Evolutionary conservation across 1,140 invertebrate genomes (phyloP).

Genomic region (Hesperophylax magnus): DNA sequence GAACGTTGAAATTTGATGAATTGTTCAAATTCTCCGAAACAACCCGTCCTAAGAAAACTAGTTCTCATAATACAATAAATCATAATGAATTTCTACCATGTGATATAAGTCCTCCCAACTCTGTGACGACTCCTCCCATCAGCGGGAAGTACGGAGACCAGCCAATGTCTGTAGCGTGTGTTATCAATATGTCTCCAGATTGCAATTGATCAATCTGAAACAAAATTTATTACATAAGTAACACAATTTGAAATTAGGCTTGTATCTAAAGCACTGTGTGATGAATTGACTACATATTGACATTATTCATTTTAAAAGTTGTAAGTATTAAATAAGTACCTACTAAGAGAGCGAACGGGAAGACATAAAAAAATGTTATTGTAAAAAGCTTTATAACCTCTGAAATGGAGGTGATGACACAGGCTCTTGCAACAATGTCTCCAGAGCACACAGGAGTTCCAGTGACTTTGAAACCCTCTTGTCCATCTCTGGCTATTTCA

Average conservation of each 20-base stretch:
- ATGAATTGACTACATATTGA: too few species aligned
- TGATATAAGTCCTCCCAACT: conserved; percentile 88
- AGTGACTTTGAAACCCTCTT: conserved; percentile 63
- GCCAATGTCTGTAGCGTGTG: conserved; percentile 85
- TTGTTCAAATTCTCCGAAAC: too few species aligned
- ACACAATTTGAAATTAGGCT: neutral
- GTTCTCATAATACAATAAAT: neutral
- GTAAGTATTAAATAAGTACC: too few species aligned
- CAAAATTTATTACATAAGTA: too few species aligned
- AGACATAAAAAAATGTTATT: too few species aligned
- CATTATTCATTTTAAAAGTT: too few species aligned
- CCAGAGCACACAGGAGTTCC: conserved; percentile 83
- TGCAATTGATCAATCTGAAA: conserved; percentile 65
- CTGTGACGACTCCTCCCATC: conserved; percentile 84
- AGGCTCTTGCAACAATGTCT: conserved; percentile 76
- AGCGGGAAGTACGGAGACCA: conserved; percentile 92
- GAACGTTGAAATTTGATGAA: too few species aligned
- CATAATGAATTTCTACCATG: conserved; percentile 77
- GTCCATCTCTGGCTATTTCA: conserved; percentile 46
- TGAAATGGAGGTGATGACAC: conserved; percentile 75
- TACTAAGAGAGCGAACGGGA: too few species aligned
- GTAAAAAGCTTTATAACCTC: too few species aligned
- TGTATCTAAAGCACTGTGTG: neutral
- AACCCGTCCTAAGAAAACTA: too few species aligned
- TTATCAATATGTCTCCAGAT: conserved; percentile 84